phyloP scores from a whole-genome alignment of 2,797 vertebrate species.

The Clarias platycephalus region DNA sequence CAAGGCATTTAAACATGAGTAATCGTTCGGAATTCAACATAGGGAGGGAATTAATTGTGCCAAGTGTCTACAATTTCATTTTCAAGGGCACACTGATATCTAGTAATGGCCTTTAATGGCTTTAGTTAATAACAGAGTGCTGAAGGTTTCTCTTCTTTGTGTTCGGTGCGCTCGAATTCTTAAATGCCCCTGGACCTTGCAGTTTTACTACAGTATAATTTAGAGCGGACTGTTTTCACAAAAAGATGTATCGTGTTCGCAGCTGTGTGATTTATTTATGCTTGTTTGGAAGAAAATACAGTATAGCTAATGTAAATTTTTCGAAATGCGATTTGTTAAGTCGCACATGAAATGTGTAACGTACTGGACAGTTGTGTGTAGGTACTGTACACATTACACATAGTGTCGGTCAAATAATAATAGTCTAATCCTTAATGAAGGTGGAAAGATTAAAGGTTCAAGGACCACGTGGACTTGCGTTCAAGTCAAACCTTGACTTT shows the following conservation, averaged over 20 bases:
- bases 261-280: not conserved
- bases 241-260: not conserved
- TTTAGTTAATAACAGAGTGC: conserved; percentile 31
- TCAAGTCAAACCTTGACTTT: too few relatives aligned
- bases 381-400: not conserved
- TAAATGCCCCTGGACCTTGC: conserved; percentile 14
- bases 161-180: not conserved
- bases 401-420: too few relatives aligned
- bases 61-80: conserved; percentile 13
- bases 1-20: conserved; percentile 32
- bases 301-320: too few relatives aligned
- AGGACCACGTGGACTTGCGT: too few relatives aligned
- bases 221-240: not conserved
- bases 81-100: conserved; percentile 36
- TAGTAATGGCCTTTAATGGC: conserved; percentile 30
- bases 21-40: conserved; percentile 22
- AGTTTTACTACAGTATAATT: not conserved
- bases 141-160: not conserved
- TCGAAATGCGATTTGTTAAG: not conserved
- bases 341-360: not conserved
- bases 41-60: conserved; percentile 24
- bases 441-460: not conserved
- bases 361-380: too few relatives aligned
- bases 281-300: not conserved
- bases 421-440: not conserved